A percentile compares a stretch with the other conserved stretches of the same genome.
These are phyloP conservation scores for Butorides virescens DNA, from an alignment of 2,113 vertebrate species.

Conservation along the genomic window DNA sequence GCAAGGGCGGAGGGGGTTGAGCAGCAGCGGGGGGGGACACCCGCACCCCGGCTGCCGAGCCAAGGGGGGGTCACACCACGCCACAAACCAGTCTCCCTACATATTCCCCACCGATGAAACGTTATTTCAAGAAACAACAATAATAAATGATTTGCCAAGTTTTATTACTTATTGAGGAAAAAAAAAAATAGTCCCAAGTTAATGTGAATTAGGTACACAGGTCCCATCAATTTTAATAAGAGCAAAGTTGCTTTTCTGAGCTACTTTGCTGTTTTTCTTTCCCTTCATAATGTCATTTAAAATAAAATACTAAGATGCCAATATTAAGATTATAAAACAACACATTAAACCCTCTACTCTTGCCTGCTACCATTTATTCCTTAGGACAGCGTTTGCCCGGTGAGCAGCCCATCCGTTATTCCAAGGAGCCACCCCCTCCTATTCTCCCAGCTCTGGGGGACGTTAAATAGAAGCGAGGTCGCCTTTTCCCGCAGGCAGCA, in stretches of 20 bases:
- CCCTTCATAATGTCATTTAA: neutral
- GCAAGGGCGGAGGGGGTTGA: neutral
- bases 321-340: neutral
- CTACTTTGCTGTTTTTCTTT: neutral
- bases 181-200: accelerated
- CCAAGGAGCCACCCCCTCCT: neutral
- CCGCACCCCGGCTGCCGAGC: accelerated
- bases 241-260: neutral
- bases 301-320: neutral
- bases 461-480: neutral
- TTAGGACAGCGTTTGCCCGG: neutral
- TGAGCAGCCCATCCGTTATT: accelerated
- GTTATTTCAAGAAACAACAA: neutral
- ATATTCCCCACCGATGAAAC: neutral
- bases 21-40: no score
- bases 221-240: neutral
- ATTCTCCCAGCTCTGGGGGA: neutral
- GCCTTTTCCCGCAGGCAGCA: neutral
- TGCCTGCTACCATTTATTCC: neutral
- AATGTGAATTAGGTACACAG: accelerated
- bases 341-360: accelerated
- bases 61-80: neutral
- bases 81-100: neutral
- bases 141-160: neutral
- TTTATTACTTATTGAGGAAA: neutral